Percentiles rank a stretch among this genome's conserved stretches.
These are phyloP conservation scores for Nyctibius bracteatus DNA, from an alignment of 2,113 vertebrate species.

Conservation along the genomic window DNA sequence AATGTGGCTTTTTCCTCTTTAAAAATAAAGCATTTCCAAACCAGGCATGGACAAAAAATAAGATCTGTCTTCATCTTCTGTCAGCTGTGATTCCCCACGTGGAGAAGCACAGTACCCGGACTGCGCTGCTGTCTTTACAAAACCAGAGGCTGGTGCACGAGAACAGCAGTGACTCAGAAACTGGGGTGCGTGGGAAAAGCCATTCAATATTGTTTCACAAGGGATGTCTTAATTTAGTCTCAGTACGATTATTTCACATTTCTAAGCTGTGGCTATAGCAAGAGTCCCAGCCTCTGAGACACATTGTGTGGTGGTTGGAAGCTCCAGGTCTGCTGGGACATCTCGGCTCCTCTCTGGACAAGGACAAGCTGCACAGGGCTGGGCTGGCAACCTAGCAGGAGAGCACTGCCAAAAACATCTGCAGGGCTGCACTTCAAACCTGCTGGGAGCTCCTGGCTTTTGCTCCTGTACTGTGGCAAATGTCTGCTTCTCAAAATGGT, in stretches of 20 bases:
- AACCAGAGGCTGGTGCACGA: background rate
- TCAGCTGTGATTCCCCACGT: background rate
- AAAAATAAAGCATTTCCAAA: background rate
- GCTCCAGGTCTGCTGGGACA: background rate
- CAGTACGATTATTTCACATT: background rate
- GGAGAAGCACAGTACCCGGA: no score
- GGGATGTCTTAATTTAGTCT: background rate
- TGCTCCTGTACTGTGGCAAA: no score
- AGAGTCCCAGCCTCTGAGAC: background rate
- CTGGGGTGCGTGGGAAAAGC: background rate
- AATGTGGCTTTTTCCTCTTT: background rate
- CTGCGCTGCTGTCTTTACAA: background rate
- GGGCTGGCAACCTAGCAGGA: background rate
- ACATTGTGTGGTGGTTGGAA: fast-evolving
- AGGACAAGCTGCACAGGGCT: background rate
- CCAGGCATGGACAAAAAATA: background rate
- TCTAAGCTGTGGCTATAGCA: background rate
- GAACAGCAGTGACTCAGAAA: background rate
- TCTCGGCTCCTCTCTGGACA: background rate
- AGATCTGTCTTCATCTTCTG: background rate
- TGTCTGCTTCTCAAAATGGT: background rate
- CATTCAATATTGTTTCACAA: background rate
- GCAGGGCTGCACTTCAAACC: background rate
- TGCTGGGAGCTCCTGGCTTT: background rate
- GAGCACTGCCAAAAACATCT: background rate